phyloP scores from a whole-genome alignment of 2,113 vertebrate genomes.

The Dermatemys mawii region DNA sequence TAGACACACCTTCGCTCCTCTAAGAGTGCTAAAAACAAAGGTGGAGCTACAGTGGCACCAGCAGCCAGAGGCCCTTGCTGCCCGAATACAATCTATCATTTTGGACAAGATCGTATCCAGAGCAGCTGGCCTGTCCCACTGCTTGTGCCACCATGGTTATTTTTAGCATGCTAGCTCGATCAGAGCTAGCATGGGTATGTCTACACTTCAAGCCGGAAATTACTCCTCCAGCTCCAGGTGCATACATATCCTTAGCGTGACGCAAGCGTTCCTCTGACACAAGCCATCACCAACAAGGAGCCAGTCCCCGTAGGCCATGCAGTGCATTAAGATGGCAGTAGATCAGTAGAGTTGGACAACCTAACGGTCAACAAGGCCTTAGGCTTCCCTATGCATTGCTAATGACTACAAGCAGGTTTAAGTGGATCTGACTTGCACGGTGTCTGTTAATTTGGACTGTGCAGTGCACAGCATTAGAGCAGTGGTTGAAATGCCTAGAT shows the following conservation, averaged over 20 bases:
- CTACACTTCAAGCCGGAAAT: background rate
- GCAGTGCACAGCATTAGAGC: accelerated
- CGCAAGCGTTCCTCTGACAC: accelerated
- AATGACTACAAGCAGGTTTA: accelerated
- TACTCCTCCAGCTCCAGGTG: background rate
- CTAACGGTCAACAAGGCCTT: accelerated
- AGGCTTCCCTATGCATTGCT: accelerated
- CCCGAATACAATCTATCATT: background rate
- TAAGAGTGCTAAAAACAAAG: background rate
- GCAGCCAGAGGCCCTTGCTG: background rate
- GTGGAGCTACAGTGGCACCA: background rate
- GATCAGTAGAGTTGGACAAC: accelerated
- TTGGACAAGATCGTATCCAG: background rate
- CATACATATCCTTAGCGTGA: background rate
- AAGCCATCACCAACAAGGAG: background rate
- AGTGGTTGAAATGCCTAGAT: background rate
- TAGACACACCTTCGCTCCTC: background rate
- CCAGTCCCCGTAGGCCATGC: accelerated
- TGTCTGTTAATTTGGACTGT: no score
- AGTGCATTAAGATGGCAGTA: background rate
- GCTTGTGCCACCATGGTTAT: background rate
- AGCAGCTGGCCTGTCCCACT: background rate
- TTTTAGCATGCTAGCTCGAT: background rate
- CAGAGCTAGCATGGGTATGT: background rate
- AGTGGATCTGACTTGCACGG: background rate